Conservation (phyloP, 2,113 vertebrate genomes). For the Eira barbara region DNA sequence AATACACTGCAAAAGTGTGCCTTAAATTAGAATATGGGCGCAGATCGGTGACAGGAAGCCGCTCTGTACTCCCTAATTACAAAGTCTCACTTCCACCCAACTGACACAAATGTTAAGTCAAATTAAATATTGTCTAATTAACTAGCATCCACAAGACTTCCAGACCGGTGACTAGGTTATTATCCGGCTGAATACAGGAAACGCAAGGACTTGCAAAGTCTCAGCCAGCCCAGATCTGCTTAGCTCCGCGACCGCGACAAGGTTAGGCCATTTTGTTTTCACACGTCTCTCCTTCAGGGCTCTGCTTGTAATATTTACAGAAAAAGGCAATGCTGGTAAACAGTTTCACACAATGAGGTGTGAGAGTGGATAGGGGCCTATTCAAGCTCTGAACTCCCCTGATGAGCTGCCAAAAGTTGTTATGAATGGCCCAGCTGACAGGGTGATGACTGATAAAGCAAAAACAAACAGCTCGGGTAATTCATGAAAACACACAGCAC, state of each 20-base stretch:
- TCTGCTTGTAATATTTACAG: slow-evolving; percentile 85
- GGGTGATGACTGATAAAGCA: slow-evolving; percentile 83
- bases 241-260: slow-evolving; percentile 60
- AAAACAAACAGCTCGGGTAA: slow-evolving; percentile 77
- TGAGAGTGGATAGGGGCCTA: slow-evolving; percentile 80
- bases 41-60: slow-evolving; percentile 83
- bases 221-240: slow-evolving; percentile 62
- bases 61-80: slow-evolving; percentile 85
- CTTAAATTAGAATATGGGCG: slow-evolving; percentile 82
- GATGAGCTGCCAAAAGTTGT: slow-evolving; percentile 84
- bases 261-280: slow-evolving; percentile 63
- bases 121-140: slow-evolving; percentile 89
- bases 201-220: neutral
- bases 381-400: slow-evolving; percentile 82
- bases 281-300: slow-evolving; percentile 55
- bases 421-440: slow-evolving; percentile 78
- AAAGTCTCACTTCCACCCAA: slow-evolving; percentile 81
- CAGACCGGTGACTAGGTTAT: slow-evolving; percentile 68
- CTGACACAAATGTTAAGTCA: slow-evolving; percentile 84
- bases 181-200: slow-evolving; percentile 70
- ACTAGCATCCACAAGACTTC: slow-evolving; percentile 77
- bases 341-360: slow-evolving; percentile 82
- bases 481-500: slow-evolving; percentile 80
- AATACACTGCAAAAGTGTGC: slow-evolving; percentile 69
- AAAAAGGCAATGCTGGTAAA: slow-evolving; percentile 85